These are phyloP conservation scores for Gambelia wislizenii DNA, from an alignment of 2,797 vertebrate species.

Conservation along the genomic window DNA sequence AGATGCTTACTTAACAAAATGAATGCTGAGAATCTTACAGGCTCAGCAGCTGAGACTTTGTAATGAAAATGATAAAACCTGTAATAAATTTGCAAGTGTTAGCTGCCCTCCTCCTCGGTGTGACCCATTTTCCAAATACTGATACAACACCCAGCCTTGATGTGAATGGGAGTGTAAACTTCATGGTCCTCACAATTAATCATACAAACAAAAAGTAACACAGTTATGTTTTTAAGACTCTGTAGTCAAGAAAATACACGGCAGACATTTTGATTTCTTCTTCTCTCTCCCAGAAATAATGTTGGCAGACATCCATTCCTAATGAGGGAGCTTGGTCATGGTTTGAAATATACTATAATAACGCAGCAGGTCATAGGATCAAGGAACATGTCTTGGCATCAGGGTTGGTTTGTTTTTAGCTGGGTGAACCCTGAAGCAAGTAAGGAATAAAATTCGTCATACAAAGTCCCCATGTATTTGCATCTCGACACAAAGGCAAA, in stretches of 20 bases:
- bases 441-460: neutral
- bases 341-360: neutral
- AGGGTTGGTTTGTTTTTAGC: slow-evolving; percentile 17
- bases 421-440: neutral
- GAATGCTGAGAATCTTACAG: slow-evolving; percentile 19
- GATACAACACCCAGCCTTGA: neutral
- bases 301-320: neutral
- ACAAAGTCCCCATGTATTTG: slow-evolving; percentile 5
- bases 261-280: neutral
- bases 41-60: slow-evolving; percentile 28
- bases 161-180: slow-evolving; percentile 25
- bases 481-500: neutral
- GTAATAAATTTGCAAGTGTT: slow-evolving; percentile 30
- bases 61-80: slow-evolving; percentile 37
- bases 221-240: neutral
- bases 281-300: slow-evolving; percentile 4
- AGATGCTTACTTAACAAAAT: slow-evolving; percentile 45
- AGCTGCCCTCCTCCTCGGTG: slow-evolving; percentile 21
- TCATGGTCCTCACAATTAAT: neutral
- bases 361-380: neutral
- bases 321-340: neutral
- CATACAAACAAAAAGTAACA: slow-evolving; percentile 1
- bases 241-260: neutral
- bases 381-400: slow-evolving; percentile 10
- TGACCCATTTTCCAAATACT: slow-evolving; percentile 41